Evolutionary conservation across 2,888 invertebrate species (phyloP), one percentile per base, ranked within the genome.

Genomic region (Dolichopus griseipennis): DNA sequence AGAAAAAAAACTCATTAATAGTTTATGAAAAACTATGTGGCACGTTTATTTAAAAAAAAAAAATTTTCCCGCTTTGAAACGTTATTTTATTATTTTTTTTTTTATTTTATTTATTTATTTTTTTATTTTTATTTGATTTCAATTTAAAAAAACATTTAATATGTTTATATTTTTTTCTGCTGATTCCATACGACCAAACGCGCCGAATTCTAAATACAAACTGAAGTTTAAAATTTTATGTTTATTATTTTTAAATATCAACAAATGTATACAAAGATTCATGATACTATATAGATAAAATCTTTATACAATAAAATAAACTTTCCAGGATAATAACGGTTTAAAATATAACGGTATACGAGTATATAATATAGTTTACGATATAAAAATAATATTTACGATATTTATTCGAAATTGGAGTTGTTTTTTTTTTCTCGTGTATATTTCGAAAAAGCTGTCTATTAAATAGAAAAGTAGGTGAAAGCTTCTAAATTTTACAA

Each of bases 191-290:
- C 6, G 52, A 52, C 52, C 15, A 6, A 52, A 52, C 52, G 6
- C 52, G 52, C 52, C 52, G 52, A 52, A 52, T 52, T 52, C 52
- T 52, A 52, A 52, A 52, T 52, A 12, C 52, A 52, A 52, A 52
- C 52, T 52, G 52, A 52, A 52, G 9, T 18, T 18, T 18, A 18
- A 18, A 18, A 52, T 2, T 15, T 52, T n/a, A 2, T 52, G 52
- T 52, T 52, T 52, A 52, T 15, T 9, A 52, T 18, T 52, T 52
- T 52, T 52, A 52, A 52, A 52, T 52, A 41, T 41, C 9, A 27
- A 27, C 27, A 27, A 27, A 27, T 27, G 27, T 27, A 27, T n/a
- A n/a, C n/a, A n/a, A n/a, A n/a, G n/a, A n/a, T n/a, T n/a, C 27
- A 27, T 2, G 27, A 27, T 27, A 4, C 27, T 27, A 5, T 27